Percentiles rank a stretch among this genome's conserved stretches.
Conservation (phyloP, 2,113 vertebrate species). For the Phycodurus eques region DNA sequence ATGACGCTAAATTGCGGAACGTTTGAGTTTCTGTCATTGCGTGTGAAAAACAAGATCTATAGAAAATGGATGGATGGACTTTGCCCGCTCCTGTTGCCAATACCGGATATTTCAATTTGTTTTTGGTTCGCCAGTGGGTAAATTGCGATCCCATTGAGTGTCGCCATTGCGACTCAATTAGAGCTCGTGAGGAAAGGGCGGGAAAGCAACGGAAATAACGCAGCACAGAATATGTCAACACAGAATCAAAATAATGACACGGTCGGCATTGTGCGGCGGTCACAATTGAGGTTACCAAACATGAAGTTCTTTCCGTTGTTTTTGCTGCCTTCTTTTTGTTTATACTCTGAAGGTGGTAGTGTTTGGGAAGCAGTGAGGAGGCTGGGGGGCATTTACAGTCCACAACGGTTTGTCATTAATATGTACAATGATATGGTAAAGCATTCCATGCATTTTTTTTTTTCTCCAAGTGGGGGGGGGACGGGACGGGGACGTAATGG, state of each 20-base stretch:
- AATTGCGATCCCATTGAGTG: not conserved
- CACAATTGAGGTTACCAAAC: not conserved
- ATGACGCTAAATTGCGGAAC: not conserved
- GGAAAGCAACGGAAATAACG: not conserved
- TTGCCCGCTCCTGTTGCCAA: too few species aligned
- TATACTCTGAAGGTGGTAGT: constrained; percentile 12
- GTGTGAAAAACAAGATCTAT: too few species aligned
- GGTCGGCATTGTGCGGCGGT: not conserved
- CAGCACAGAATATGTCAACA: not conserved
- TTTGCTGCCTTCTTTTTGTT: constrained; percentile 17
- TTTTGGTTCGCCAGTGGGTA: not conserved
- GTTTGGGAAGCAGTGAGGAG: not conserved
- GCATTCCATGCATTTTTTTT: constrained; percentile 61
- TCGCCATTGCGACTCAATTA: not conserved
- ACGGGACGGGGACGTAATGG: constrained; percentile 28
- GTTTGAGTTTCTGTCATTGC: not conserved
- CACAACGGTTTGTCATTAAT: constrained; percentile 43
- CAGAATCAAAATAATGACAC: not conserved
- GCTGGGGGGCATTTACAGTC: constrained; percentile 1
- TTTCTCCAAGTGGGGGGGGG: not conserved
- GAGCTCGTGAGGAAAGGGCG: not conserved
- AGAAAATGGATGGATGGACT: too few species aligned
- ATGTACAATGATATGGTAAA: constrained; percentile 60
- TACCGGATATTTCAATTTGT: not conserved
- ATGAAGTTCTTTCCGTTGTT: not conserved